Evolutionary conservation across 2,113 vertebrate genomes (phyloP).

Genomic region (Argyrosomus japonicus): DNA sequence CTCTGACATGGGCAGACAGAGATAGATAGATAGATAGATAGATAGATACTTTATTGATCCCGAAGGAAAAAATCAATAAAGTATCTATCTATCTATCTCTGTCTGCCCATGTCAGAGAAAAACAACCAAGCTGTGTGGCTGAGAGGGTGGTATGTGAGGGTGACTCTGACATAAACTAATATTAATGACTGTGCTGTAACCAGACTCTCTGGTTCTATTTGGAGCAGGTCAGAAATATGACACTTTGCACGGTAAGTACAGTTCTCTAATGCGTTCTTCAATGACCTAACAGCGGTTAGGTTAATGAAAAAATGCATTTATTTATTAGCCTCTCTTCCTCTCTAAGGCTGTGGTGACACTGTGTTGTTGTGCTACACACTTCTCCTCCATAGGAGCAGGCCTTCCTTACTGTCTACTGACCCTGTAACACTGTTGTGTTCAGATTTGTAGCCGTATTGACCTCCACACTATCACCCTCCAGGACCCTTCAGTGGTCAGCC

Average conservation of each 20-base stretch:
- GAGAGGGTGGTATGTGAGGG: not conserved
- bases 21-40: no score
- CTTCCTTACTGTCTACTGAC: slow-evolving; percentile 1
- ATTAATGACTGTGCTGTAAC: slow-evolving; percentile 54
- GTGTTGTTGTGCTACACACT: not conserved
- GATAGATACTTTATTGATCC: no score
- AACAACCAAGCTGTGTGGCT: not conserved
- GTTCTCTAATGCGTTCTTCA: not conserved
- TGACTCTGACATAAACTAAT: slow-evolving; percentile 29
- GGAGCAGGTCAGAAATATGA: slow-evolving; percentile 37
- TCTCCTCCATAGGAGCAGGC: not conserved
- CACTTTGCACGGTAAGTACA: slow-evolving; percentile 9
- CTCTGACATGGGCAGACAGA: not conserved
- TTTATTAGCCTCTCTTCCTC: not conserved
- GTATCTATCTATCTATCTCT: no score
- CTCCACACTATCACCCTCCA: not conserved
- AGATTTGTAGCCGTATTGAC: slow-evolving; percentile 31
- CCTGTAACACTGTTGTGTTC: slow-evolving; percentile 16
- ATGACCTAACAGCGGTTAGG: not conserved
- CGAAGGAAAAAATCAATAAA: no score
- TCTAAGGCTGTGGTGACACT: not conserved
- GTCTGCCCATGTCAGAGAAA: not conserved
- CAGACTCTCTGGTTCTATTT: slow-evolving; percentile 64
- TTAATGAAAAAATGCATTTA: not conserved
- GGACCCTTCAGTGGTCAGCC: slow-evolving; percentile 2